A percentile compares a stretch with the other conserved stretches of the same genome.
Conservation (phyloP, 2,113 vertebrate genomes). For the Cynocephalus volans region DNA sequence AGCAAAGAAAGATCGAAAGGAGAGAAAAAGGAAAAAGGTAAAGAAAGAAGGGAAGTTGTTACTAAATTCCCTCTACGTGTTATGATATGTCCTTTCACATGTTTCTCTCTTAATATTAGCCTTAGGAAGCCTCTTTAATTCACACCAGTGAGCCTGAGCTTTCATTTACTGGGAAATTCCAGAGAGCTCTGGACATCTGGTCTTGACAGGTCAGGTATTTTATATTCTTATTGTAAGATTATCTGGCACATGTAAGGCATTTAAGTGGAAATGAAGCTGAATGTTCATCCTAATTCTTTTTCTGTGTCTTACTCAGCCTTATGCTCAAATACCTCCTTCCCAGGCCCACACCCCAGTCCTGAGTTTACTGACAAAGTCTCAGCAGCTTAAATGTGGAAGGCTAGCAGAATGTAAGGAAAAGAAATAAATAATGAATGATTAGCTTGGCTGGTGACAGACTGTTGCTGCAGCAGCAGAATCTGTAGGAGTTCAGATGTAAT, state of each 20-base stretch:
- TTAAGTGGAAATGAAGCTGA: conserved; percentile 32
- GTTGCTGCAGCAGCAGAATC: conserved; percentile 71
- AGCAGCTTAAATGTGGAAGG: neutral
- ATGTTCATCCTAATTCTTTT: neutral
- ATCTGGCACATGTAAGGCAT: neutral
- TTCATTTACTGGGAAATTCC: neutral
- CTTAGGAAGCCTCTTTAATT: neutral
- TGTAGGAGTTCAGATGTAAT: conserved; percentile 55
- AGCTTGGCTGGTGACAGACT: conserved; percentile 78
- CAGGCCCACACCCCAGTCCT: neutral
- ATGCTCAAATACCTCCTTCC: neutral
- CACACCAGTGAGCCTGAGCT: neutral
- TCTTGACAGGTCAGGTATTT: neutral
- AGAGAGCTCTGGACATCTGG: neutral
- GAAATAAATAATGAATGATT: conserved; percentile 85
- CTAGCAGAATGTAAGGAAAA: conserved; percentile 17
- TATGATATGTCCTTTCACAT: neutral
- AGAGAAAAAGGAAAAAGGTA: neutral
- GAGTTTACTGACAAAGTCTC: conserved; percentile 2
- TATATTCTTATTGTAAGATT: neutral
- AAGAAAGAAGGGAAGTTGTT: neutral
- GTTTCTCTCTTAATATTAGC: neutral
- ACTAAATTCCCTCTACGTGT: neutral
- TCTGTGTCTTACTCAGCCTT: neutral
- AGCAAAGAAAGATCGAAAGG: neutral